Conservation (phyloP, 35 echinoderm and acorn worm genomes). For the Stichopus chloronotus region DNA sequence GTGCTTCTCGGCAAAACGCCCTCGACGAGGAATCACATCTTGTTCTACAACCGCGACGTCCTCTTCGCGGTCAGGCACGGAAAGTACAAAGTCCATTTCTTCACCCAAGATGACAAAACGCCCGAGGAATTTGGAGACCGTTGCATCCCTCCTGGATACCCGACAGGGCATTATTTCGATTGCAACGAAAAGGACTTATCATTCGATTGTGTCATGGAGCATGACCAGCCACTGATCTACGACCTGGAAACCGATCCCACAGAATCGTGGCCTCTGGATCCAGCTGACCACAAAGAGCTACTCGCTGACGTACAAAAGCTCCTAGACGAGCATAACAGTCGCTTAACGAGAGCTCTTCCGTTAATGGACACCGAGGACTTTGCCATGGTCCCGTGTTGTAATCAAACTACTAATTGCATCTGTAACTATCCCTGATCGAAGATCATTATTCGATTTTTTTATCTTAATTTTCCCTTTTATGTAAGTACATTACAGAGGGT, state of each 20-base stretch:
- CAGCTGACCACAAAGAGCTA: neutral
- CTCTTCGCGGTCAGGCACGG: slow-evolving; percentile 55
- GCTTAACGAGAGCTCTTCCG: neutral
- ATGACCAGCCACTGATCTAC: slow-evolving; percentile 66
- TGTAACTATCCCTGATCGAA: slow-evolving; percentile 1
- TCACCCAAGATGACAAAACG: neutral
- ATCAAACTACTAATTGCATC: neutral
- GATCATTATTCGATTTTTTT: neutral
- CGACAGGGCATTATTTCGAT: neutral
- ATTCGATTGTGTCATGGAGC: slow-evolving; percentile 25
- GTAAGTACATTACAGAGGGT: no score
- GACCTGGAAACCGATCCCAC: slow-evolving; percentile 62
- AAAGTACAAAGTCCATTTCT: slow-evolving; percentile 66
- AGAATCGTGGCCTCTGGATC: slow-evolving; percentile 49
- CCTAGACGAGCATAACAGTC: neutral
- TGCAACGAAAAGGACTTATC: slow-evolving; percentile 9
- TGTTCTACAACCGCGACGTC: slow-evolving; percentile 55
- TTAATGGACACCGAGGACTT: slow-evolving; percentile 31
- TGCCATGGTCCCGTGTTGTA: slow-evolving; percentile 6
- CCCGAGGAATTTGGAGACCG: neutral
- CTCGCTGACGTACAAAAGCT: slow-evolving; percentile 5
- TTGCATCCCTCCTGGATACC: neutral
- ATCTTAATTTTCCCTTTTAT: neutral
- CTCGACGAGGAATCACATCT: neutral
- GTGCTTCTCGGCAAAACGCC: slow-evolving; percentile 21